phyloP scores from a whole-genome alignment of 2,797 vertebrate genomes.

The Picus viridis region DNA sequence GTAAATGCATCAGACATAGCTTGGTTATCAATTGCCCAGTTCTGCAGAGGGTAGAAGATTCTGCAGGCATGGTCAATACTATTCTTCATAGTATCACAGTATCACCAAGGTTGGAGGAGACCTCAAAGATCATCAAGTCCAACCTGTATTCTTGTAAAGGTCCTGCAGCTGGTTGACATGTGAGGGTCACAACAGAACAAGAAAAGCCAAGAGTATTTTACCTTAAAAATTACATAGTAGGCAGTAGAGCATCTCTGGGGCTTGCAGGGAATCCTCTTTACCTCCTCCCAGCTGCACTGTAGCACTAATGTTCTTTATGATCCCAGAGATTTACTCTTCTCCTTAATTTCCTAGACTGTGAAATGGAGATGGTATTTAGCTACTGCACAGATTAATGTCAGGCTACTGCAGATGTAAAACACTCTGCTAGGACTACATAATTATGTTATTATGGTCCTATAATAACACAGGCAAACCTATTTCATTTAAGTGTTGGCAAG shows the following conservation, averaged over 20 bases:
- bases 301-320: neutral
- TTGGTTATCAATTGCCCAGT: fast-evolving
- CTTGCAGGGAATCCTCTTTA: neutral
- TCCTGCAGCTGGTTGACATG: neutral
- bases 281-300: neutral
- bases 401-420: conserved; percentile 37
- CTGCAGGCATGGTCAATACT: neutral
- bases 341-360: neutral
- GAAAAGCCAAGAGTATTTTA: neutral
- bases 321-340: neutral
- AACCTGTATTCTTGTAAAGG: neutral
- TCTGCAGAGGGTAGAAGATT: neutral
- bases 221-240: neutral
- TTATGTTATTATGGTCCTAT: conserved; percentile 58
- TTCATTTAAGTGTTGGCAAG: conserved; percentile 49
- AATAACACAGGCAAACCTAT: conserved; percentile 62
- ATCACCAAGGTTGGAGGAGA: too few relatives aligned
- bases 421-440: conserved; percentile 6
- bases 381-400: conserved; percentile 28
- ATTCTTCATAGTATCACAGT: too few relatives aligned
- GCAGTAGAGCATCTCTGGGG: neutral
- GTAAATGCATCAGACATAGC: neutral
- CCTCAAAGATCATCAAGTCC: too few relatives aligned
- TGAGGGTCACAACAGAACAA: neutral
- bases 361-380: conserved; percentile 7